Evolutionary conservation across 2,113 vertebrate species (phyloP).

Genomic region (Cinclus mexicanus): DNA sequence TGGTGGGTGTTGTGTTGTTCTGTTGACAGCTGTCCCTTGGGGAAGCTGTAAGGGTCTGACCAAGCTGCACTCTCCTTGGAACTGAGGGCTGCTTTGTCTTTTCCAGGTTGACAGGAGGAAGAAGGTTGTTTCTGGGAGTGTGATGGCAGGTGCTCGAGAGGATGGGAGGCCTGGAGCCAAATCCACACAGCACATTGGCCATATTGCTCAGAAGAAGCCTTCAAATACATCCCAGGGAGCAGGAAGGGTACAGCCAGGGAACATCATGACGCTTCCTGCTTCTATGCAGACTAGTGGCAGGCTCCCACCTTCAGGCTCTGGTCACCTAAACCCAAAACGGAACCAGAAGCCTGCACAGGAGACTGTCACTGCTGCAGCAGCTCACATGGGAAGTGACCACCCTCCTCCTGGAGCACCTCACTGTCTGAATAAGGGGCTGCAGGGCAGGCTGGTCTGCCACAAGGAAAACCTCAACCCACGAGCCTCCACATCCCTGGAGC

Average conservation of each 20-base stretch:
- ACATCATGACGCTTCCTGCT: background rate
- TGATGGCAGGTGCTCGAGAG: background rate
- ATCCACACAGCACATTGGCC: background rate
- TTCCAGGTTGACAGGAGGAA: constrained; percentile 45
- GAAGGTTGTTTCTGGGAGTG: background rate
- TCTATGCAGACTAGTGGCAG: background rate
- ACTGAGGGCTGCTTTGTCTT: background rate
- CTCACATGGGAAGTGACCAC: background rate
- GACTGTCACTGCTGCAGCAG: background rate
- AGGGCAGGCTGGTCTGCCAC: background rate
- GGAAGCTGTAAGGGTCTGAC: background rate
- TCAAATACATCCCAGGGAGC: background rate
- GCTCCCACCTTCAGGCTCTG: background rate
- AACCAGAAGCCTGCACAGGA: background rate
- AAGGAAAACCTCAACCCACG: constrained; percentile 44
- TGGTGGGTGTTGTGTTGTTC: background rate
- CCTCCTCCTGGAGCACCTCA: too few relatives aligned
- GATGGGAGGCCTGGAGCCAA: background rate
- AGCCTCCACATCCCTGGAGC: background rate
- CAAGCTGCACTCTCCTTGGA: background rate
- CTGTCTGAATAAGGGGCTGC: background rate
- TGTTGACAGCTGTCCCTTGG: background rate
- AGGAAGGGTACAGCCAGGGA: background rate
- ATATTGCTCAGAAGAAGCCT: background rate
- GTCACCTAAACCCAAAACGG: background rate